Evolutionary conservation across 2,888 invertebrate species (phyloP).

Genomic region (Ormia ochracea): DNA sequence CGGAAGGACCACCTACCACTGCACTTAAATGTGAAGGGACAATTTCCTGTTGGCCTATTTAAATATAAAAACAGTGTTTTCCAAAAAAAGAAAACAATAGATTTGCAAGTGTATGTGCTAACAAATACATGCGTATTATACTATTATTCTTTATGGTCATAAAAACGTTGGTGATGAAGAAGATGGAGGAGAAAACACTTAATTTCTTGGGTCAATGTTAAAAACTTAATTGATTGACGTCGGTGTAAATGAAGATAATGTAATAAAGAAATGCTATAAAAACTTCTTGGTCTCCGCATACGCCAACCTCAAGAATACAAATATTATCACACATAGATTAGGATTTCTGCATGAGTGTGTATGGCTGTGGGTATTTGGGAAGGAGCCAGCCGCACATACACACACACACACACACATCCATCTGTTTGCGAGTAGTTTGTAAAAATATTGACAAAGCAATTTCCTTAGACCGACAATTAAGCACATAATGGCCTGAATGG

Average conservation of each 20-base stretch:
- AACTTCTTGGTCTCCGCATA: slow-evolving; percentile 8
- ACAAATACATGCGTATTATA: not conserved
- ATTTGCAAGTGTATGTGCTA: not conserved
- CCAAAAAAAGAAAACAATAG: not conserved
- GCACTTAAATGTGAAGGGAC: not conserved
- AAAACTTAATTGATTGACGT: slow-evolving; percentile 64
- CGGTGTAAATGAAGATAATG: slow-evolving; percentile 55
- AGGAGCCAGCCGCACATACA: no score
- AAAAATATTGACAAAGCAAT: slow-evolving; percentile 66
- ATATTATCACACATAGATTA: not conserved
- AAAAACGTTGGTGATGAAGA: not conserved
- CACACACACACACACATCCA: not conserved
- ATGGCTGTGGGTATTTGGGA: not conserved
- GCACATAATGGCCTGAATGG: slow-evolving; percentile 60
- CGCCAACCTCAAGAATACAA: not conserved
- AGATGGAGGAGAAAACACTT: slow-evolving; percentile 53
- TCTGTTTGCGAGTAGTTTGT: no score
- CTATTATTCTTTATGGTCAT: slow-evolving; percentile 21
- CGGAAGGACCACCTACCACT: not conserved
- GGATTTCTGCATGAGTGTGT: not conserved
- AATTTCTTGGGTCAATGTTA: slow-evolving; percentile 64
- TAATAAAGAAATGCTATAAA: slow-evolving; percentile 39
- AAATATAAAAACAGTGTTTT: slow-evolving; percentile 3
- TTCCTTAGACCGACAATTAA: slow-evolving; percentile 65
- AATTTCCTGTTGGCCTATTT: slow-evolving; percentile 33